Percentiles rank a stretch among this genome's conserved stretches.
phyloP scores from a whole-genome alignment of 2,888 invertebrate species.

The Lithophane socia region DNA sequence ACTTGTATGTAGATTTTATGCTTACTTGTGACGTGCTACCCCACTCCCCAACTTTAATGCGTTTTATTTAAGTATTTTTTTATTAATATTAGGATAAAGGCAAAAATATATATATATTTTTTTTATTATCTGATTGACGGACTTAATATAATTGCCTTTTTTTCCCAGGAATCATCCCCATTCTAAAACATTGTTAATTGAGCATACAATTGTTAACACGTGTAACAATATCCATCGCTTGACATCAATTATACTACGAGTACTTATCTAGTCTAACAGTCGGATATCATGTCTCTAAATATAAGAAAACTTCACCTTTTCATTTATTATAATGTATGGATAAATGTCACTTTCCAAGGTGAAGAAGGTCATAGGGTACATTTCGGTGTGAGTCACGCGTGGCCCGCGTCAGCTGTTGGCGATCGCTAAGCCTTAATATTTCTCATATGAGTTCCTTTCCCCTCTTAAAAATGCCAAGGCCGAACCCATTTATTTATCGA shows the following conservation, averaged over 20 bases:
- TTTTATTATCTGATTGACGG: no score
- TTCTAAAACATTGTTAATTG: not conserved
- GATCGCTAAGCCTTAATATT: slow-evolving; percentile 87
- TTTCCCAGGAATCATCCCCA: no score
- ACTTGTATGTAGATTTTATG: no score
- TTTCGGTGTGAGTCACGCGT: slow-evolving; percentile 80
- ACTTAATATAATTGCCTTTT: no score
- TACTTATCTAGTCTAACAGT: not conserved
- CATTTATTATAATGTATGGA: slow-evolving; percentile 61
- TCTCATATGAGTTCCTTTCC: slow-evolving; percentile 80
- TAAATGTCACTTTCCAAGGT: slow-evolving; percentile 72
- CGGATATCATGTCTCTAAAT: slow-evolving; percentile 5
- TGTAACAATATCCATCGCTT: slow-evolving; percentile 8
- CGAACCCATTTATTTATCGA: slow-evolving; percentile 63
- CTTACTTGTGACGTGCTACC: no score
- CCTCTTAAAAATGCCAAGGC: slow-evolving; percentile 73
- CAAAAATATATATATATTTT: no score
- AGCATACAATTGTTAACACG: not conserved
- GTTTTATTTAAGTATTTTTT: no score
- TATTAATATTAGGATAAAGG: no score
- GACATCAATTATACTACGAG: not conserved
- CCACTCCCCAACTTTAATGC: no score
- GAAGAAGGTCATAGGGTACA: slow-evolving; percentile 76
- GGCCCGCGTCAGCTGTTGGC: slow-evolving; percentile 83
- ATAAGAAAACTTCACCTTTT: slow-evolving; percentile 47